These are phyloP conservation scores for Sisor rabdophorus DNA, from an alignment of 2,113 vertebrate species.

Conservation along the genomic window DNA sequence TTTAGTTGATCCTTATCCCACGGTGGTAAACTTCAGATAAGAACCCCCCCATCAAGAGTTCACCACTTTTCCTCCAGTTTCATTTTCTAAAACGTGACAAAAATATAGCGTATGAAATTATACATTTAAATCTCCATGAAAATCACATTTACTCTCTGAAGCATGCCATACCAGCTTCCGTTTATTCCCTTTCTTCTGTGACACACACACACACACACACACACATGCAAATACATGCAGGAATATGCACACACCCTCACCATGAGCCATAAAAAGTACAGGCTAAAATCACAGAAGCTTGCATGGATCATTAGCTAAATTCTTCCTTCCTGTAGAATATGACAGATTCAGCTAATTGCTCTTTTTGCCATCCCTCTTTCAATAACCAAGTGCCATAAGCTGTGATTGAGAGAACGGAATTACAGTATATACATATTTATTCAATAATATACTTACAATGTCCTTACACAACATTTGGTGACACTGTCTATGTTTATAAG, in stretches of 20 bases:
- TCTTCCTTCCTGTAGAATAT: conserved; percentile 70
- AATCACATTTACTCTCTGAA: conserved; percentile 48
- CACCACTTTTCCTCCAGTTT: conserved; percentile 77
- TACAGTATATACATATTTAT: neutral
- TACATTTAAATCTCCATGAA: conserved; percentile 54
- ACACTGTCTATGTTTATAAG: neutral
- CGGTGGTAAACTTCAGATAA: conserved; percentile 57
- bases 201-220: conserved; percentile 37
- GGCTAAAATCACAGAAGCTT: conserved; percentile 64
- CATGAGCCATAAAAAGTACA: conserved; percentile 29
- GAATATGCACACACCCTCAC: conserved; percentile 37
- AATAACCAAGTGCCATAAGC: conserved; percentile 28
- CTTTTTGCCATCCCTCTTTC: conserved; percentile 64
- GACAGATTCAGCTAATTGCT: conserved; percentile 72
- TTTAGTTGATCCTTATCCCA: conserved; percentile 64
- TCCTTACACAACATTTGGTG: neutral
- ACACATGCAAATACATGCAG: conserved; percentile 12
- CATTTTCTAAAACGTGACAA: conserved; percentile 78
- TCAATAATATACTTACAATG: too few species aligned
- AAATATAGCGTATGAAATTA: conserved; percentile 26
- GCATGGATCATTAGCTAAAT: conserved; percentile 72
- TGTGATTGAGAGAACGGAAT: conserved; percentile 20
- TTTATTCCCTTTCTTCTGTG: conserved; percentile 43
- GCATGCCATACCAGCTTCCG: conserved; percentile 32
- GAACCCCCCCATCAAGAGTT: conserved; percentile 60